Evolutionary conservation across 2,797 vertebrate species (phyloP), one percentile per base, ranked within the genome.

Genomic region (Gobionotothen gibberifrons): DNA sequence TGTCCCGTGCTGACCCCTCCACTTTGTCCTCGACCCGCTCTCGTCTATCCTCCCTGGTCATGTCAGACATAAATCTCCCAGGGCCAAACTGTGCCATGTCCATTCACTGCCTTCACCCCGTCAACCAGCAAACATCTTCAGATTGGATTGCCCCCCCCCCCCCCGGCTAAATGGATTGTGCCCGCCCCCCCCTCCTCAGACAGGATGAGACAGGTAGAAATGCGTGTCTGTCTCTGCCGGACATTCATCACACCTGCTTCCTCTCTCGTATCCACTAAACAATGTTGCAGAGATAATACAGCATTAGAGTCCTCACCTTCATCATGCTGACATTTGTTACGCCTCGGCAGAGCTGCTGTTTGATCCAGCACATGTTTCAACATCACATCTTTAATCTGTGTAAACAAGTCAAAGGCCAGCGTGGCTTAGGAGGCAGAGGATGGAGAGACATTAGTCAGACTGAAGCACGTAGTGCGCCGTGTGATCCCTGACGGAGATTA

Each of bases 361-460:
- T 78, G 77, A 89, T 88, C 81, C 74, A 3, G 72, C 73, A 21
- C 77, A 79, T 73, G 84, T 89, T 93, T 90, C 85, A 84, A 77
- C 84, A 90, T 89, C 81, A 85, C 73, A 83, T 88, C 84, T 89
- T 82, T 87, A 84, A 90, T 91, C 86, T 93, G 82, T 86, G 86
- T 82, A 90, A 92, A 92, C 85, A 91, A 92, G 89, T 91, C 86
- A 88, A 92, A 93, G 87, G 86, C 72, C 83, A 76, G 67, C 29
- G 26, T 62, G 78, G 86, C 69, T 85, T 78, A 52, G 65, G 54
- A 69, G 79, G 80, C 49, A 55, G 51, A 61, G 71, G 81, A 81
- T 32, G 67, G 64, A 51, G 66, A 74, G 60, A 81, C 78, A 86
- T 89, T 85, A 89, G 72, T 90, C 85, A 84, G 70, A 43, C 55